These are phyloP conservation scores for Sarcophaga peregrina DNA, from an alignment of 1,140 invertebrate species.

Conservation along the genomic window DNA sequence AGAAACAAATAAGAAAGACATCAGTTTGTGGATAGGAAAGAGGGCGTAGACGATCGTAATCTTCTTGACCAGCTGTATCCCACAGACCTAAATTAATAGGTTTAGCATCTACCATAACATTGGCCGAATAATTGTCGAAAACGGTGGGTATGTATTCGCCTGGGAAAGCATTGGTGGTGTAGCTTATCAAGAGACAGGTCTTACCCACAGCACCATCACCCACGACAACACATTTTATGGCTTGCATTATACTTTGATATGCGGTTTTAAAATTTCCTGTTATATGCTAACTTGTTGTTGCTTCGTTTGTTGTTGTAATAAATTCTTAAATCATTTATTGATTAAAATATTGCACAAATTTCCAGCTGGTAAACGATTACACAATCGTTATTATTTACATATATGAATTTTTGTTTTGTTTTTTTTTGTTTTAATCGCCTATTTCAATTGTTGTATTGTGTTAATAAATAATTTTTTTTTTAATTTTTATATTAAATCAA, in stretches of 20 bases:
- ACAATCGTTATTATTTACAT: not conserved
- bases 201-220: conserved; percentile 96
- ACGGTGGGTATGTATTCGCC: conserved; percentile 96
- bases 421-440: conserved; percentile 17
- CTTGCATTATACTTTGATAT: conserved; percentile 77
- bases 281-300: not conserved
- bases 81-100: conserved; percentile 94
- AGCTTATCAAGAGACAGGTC: conserved; percentile 96
- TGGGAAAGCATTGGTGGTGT: conserved; percentile 96
- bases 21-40: conserved; percentile 98
- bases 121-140: conserved; percentile 98
- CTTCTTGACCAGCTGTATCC: conserved; percentile 95
- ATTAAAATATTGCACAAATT: not conserved
- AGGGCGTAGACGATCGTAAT: conserved; percentile 93
- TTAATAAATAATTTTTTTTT: conserved; percentile 9
- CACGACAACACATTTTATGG: conserved; percentile 95
- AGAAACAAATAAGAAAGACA: conserved; percentile 98
- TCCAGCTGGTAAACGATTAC: not conserved
- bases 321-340: not conserved
- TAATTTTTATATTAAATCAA: not conserved
- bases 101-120: conserved; percentile 99
- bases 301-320: conserved; percentile 4
- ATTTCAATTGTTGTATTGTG: not conserved
- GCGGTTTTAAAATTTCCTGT: not conserved
- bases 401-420: conserved; percentile 3